Base-by-base conservation (phyloP, 2,113 vertebrate genomes). In the Vidua chalybeata region DNA sequence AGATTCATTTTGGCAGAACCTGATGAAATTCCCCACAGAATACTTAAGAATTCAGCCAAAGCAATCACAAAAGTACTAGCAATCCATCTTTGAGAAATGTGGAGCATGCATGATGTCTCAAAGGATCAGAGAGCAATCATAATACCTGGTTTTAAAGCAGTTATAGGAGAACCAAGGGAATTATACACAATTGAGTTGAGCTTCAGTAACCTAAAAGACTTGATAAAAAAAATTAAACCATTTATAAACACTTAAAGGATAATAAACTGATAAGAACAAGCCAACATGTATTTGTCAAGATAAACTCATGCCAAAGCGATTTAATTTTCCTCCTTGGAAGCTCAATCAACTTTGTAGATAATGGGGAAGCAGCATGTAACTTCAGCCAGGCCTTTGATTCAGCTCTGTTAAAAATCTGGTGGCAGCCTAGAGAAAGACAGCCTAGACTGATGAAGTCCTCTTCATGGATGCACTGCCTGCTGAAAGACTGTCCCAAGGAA, bases 211-310 rank as follows among this genome's bases (percentile, higher is more conserved):
- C 9, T 66, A 48, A 81, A 78, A 81, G 24, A 75, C 52, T 63
- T 78, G 52, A 91, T 71, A 28, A 93, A 69, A 87, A 79, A 51
- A 10, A 85, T 69, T 33, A 35, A 89, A 81, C 35, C 0, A 11
- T 89, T 94, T 89, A 87, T 95, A 95, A 94, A 84, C 54, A 92
- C 39, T 84, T 72, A 56, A 58, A 89, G 52, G 62, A 74, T 64
- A 94, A 89, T 56, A 72, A 93, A 67, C 43, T 69, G 82, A 66
- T 93, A 94, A 88, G 75, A 85, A 67, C 80, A 88, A 79, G 59
- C 19, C 87, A 84, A n/a, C 28, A 7, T 54, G 41, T 45, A 94
- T 84, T 92, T 91, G 52, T 92, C 66, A 84, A 82, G 84, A 84
- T 84, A 61, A 91, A 92, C 74, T 84, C 75, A 67, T 27, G 15